Conservation (phyloP, 2,113 vertebrate species). For the Trematocara macrostoma region DNA sequence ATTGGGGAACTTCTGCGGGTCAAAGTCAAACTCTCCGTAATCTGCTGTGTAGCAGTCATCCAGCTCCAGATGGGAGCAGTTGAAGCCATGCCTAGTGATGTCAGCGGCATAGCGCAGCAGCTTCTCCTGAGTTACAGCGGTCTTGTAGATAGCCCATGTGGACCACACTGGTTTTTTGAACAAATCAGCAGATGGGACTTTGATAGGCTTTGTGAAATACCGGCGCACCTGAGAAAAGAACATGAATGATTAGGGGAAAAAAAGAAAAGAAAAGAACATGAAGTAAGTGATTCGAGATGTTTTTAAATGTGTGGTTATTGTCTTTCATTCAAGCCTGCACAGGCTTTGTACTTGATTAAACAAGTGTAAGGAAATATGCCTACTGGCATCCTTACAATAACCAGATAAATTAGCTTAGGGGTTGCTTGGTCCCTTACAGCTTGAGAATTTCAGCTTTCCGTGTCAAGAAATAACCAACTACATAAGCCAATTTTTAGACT, state of each 20-base stretch:
- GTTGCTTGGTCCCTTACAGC: neutral
- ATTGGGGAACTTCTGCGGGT: slow-evolving; percentile 83
- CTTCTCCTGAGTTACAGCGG: slow-evolving; percentile 78
- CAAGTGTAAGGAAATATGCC: neutral
- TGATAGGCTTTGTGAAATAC: slow-evolving; percentile 86
- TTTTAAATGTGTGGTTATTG: neutral
- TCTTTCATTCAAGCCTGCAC: neutral
- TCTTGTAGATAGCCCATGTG: slow-evolving; percentile 82
- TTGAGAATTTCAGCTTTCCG: neutral
- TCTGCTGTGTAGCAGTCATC: slow-evolving; percentile 82
- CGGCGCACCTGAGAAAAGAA: slow-evolving; percentile 69
- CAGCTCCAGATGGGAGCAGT: slow-evolving; percentile 85
- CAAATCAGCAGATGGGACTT: slow-evolving; percentile 78
- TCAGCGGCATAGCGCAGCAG: slow-evolving; percentile 73
- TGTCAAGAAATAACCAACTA: neutral
- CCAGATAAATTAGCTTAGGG: neutral
- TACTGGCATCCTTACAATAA: neutral
- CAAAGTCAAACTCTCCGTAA: slow-evolving; percentile 89
- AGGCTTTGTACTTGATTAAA: neutral
- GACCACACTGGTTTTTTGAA: slow-evolving; percentile 87
- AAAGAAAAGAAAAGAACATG: neutral
- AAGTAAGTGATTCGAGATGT: neutral
- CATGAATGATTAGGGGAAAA: accelerated
- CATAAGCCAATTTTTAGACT: neutral
- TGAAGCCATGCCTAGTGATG: slow-evolving; percentile 79